Conservation (phyloP, 2,113 vertebrate species). For the Nettapus auritus region DNA sequence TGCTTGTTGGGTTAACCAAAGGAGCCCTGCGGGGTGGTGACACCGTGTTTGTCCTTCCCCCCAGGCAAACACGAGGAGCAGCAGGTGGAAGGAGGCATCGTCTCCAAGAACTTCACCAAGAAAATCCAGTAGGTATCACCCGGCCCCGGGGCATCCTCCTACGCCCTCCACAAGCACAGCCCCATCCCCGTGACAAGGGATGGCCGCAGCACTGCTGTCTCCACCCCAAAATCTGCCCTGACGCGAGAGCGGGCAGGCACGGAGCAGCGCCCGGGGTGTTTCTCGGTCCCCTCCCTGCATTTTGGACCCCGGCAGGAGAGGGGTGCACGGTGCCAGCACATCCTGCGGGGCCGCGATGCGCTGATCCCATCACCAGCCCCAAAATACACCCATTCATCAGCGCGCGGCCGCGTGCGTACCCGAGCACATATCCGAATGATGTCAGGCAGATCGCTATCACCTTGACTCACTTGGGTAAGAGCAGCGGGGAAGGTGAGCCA, state of each 20-base stretch:
- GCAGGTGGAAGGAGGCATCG: conserved; percentile 94
- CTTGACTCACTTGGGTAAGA: conserved; percentile 12
- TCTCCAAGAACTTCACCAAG: conserved; percentile 99
- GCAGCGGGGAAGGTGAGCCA: neutral
- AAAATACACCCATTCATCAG: neutral
- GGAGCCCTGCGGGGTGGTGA: neutral
- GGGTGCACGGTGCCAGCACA: neutral
- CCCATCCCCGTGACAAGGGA: neutral
- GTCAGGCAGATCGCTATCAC: conserved; percentile 4
- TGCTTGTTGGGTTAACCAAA: neutral
- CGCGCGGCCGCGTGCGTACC: neutral
- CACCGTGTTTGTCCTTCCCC: neutral
- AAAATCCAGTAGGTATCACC: conserved; percentile 95
- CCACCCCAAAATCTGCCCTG: neutral
- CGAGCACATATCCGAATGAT: neutral
- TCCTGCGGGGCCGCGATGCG: neutral
- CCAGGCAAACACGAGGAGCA: conserved; percentile 96
- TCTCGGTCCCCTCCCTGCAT: neutral
- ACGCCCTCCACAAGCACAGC: neutral
- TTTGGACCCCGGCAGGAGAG: neutral
- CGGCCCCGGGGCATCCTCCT: rapidly evolving
- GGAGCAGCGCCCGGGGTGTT: neutral
- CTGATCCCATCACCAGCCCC: neutral
- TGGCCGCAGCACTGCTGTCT: neutral
- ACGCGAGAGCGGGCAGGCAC: neutral